Conservation (phyloP, 2,888 invertebrate species). For the Tortrix viridana region DNA sequence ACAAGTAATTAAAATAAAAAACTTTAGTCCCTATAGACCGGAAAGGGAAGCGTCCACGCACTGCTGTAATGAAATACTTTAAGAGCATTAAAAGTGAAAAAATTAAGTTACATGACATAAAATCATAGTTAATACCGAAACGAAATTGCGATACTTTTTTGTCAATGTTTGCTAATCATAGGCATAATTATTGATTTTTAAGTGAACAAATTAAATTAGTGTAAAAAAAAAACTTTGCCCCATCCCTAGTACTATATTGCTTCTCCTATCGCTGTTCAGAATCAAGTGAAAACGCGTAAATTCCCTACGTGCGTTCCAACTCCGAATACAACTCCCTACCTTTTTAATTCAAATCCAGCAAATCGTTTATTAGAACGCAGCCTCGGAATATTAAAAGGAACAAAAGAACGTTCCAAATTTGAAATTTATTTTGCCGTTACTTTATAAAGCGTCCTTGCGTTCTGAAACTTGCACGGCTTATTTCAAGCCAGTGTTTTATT, state of each 20-base stretch:
- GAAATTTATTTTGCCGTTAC: slow-evolving; percentile 29
- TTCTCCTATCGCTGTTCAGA: slow-evolving; percentile 28
- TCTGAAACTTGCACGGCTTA: slow-evolving; percentile 8
- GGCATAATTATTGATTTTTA: no score
- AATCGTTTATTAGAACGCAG: slow-evolving; percentile 36
- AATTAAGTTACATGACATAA: no score
- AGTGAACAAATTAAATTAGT: background rate
- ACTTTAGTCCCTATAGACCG: no score
- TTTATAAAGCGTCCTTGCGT: slow-evolving; percentile 6
- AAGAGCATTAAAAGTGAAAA: no score
- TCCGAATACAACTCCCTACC: slow-evolving; percentile 28
- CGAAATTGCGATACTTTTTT: no score
- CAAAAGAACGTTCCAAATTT: slow-evolving; percentile 33
- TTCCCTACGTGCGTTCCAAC: slow-evolving; percentile 30
- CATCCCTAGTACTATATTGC: slow-evolving; percentile 10
- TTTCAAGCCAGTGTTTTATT: no score
- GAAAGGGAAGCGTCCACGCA: no score
- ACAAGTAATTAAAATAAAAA: no score
- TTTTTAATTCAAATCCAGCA: slow-evolving; percentile 38
- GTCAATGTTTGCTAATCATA: no score
- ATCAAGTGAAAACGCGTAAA: slow-evolving; percentile 31
- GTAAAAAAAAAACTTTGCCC: no score
- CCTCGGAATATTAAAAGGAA: slow-evolving; percentile 33
- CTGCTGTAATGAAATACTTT: no score
- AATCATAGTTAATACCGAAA: no score